Evolutionary conservation across 2,888 invertebrate species (phyloP).

Genomic region (Danaus chrysippus): DNA sequence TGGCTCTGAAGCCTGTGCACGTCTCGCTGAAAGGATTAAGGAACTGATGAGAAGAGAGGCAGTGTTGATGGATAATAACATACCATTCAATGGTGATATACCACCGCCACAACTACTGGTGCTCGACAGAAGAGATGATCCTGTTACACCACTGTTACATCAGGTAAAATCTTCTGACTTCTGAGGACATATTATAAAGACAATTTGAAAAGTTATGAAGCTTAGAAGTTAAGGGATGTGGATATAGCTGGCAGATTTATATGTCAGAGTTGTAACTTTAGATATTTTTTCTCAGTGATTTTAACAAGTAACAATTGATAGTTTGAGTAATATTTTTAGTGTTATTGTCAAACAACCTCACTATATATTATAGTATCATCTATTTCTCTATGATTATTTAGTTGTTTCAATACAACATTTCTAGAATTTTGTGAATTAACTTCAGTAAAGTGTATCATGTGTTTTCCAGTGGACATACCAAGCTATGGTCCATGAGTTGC

Average conservation of each 20-base stretch:
- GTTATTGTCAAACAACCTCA: too few relatives aligned
- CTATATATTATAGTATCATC: too few relatives aligned
- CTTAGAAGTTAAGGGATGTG: not conserved
- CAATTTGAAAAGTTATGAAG: not conserved
- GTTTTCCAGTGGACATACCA: constrained; percentile 97
- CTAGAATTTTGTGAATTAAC: not conserved
- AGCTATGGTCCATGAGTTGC: constrained; percentile 99
- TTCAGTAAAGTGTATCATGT: not conserved
- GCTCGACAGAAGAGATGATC: constrained; percentile 95
- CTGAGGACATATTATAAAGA: not conserved
- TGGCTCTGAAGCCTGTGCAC: constrained; percentile 90
- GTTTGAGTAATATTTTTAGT: too few relatives aligned
- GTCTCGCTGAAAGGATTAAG: constrained; percentile 90
- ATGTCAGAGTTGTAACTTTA: not conserved
- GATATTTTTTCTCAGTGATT: not conserved
- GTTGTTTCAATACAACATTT: too few relatives aligned
- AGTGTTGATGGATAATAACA: constrained; percentile 90
- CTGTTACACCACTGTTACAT: constrained; percentile 96
- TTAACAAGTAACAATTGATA: too few relatives aligned
- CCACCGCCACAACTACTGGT: constrained; percentile 91
- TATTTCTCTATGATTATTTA: too few relatives aligned
- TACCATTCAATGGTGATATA: constrained; percentile 86
- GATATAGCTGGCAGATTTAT: not conserved
- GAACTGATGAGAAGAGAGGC: constrained; percentile 94
- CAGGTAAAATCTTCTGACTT: constrained; percentile 80